phyloP scores from a whole-genome alignment of 2,888 invertebrate species.

The Pollenia labialis region DNA sequence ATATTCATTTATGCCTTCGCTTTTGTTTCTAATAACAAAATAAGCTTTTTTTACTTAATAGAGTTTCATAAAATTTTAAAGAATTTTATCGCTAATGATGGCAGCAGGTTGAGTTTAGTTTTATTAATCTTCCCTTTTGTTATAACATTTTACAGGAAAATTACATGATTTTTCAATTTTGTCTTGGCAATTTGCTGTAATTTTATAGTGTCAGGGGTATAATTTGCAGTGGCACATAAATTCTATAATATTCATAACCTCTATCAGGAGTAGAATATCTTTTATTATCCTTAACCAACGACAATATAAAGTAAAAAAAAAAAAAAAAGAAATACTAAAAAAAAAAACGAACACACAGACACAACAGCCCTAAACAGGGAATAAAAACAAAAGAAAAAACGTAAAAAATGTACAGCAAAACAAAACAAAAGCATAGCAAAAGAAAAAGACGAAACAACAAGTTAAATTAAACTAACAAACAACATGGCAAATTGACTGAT shows the following conservation, averaged over 20 bases:
- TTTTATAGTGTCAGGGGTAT: constrained; percentile 69
- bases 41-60: too few relatives aligned
- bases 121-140: not conserved
- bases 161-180: constrained; percentile 71
- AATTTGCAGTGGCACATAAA: constrained; percentile 68
- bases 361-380: not conserved
- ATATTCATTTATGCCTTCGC: too few relatives aligned
- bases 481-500: constrained; percentile 22
- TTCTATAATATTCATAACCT: constrained; percentile 67
- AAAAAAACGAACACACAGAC: not conserved
- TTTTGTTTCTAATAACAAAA: too few relatives aligned
- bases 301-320: constrained; percentile 26
- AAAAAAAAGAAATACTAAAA: not conserved
- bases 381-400: not conserved
- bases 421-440: not conserved
- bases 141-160: constrained; percentile 30
- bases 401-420: not conserved
- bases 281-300: constrained; percentile 59
- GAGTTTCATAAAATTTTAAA: not conserved
- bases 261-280: constrained; percentile 60
- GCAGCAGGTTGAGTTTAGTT: constrained; percentile 12
- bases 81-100: not conserved
- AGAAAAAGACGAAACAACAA: not conserved
- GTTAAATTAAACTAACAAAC: constrained; percentile 25
- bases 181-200: constrained; percentile 54